Evolutionary conservation across 2,113 vertebrate genomes (phyloP).

Genomic region (Pomatostomus ruficeps): DNA sequence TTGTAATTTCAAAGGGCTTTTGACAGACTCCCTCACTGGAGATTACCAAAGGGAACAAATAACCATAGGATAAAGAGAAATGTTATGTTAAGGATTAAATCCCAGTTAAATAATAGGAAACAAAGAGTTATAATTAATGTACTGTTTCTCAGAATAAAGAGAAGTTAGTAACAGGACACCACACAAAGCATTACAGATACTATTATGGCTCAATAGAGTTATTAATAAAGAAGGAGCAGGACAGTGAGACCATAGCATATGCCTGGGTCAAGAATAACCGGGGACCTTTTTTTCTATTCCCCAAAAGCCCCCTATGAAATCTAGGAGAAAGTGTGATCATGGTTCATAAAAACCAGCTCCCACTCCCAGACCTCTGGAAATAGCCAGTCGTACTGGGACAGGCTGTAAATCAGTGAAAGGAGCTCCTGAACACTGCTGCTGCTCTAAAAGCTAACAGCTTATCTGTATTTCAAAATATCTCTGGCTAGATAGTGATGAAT

Average conservation of each 20-base stretch:
- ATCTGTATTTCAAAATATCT: conserved; percentile 57
- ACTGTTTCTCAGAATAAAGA: neutral
- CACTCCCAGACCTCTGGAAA: neutral
- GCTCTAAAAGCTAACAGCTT: conserved; percentile 21
- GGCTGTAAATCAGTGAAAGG: neutral
- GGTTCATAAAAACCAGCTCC: neutral
- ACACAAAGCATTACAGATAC: neutral
- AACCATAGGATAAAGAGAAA: neutral
- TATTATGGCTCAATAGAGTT: neutral
- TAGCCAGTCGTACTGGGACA: neutral
- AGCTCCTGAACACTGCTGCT: neutral
- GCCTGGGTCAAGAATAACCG: neutral
- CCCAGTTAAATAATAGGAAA: neutral
- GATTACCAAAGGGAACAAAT: conserved; percentile 36
- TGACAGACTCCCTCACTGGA: neutral
- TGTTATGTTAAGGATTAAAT: neutral
- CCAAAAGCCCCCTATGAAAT: neutral
- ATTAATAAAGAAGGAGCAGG: neutral
- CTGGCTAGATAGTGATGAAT: conserved; percentile 72
- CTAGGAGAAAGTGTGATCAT: neutral
- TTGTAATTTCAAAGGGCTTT: conserved; percentile 27
- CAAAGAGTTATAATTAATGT: neutral
- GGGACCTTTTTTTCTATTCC: neutral
- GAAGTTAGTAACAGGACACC: neutral
- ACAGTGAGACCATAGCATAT: neutral